phyloP scores from a whole-genome alignment of 2,888 invertebrate genomes.

The Luffia ferchaultella region DNA sequence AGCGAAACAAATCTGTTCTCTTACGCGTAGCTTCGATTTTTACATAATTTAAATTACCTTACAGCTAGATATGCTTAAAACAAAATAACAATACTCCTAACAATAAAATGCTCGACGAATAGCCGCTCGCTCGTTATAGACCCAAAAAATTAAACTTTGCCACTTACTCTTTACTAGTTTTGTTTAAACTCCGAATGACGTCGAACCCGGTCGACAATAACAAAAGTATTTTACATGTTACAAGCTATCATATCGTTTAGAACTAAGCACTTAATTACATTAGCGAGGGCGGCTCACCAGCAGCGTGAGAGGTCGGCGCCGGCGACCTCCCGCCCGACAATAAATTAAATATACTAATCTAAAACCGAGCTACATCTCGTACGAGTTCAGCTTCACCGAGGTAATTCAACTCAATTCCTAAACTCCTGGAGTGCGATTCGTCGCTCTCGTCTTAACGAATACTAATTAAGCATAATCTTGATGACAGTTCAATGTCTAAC shows the following conservation, averaged over 20 bases:
- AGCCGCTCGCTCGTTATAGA: constrained; percentile 52
- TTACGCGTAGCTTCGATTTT: constrained; percentile 56
- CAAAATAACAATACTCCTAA: constrained; percentile 67
- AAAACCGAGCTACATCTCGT: constrained; percentile 29
- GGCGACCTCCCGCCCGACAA: constrained; percentile 26
- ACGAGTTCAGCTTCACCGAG: constrained; percentile 42
- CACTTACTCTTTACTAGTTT: constrained; percentile 37
- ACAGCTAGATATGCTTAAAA: constrained; percentile 57
- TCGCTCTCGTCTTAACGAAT: not conserved
- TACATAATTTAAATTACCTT: constrained; percentile 61
- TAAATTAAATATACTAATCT: constrained; percentile 36
- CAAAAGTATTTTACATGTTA: constrained; percentile 60
- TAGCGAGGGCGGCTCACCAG: constrained; percentile 39
- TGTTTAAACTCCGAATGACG: constrained; percentile 63
- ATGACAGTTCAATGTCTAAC: not conserved
- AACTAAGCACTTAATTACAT: constrained; percentile 43
- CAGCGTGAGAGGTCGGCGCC: constrained; percentile 30
- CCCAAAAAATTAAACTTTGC: constrained; percentile 54
- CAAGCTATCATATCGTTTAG: constrained; percentile 44
- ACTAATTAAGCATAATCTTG: not conserved
- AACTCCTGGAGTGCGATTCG: constrained; percentile 7
- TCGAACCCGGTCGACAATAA: constrained; percentile 61
- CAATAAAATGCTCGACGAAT: constrained; percentile 64
- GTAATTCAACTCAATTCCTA: constrained; percentile 53
- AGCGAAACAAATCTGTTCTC: constrained; percentile 50